phyloP scores from a whole-genome alignment of 92 coral and sea anemone species.

The Metridium senile region DNA sequence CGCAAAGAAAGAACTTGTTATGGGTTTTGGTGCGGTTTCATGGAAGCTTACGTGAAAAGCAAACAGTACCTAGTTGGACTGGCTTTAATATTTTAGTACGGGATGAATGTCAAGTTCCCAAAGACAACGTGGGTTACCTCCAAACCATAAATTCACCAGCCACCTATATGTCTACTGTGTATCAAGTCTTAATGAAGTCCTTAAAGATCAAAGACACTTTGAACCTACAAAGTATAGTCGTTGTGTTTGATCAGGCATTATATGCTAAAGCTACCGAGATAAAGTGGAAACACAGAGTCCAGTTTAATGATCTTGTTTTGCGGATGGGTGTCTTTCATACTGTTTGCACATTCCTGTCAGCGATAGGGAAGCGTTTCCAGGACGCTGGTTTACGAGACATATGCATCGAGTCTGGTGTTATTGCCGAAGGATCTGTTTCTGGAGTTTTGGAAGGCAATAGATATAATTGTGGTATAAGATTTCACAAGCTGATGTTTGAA shows the following conservation, averaged over 20 bases:
- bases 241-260: constrained; percentile 19
- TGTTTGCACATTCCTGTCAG: constrained; percentile 36
- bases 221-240: too few species aligned
- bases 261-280: constrained; percentile 24
- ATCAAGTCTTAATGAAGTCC: too few species aligned
- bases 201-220: too few species aligned
- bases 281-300: constrained; percentile 10
- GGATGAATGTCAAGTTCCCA: too few species aligned
- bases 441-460: constrained; percentile 31
- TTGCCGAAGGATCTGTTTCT: constrained; percentile 42
- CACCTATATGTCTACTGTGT: too few species aligned
- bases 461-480: constrained; percentile 27
- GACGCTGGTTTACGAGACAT: constrained; percentile 55
- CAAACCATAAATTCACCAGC: too few species aligned
- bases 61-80: too few species aligned
- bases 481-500: constrained; percentile 32
- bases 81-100: too few species aligned
- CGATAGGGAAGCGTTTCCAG: constrained; percentile 54
- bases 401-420: constrained; percentile 44
- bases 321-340: constrained; percentile 55
- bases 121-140: background rate
- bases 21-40: too few species aligned
- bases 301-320: constrained; percentile 33
- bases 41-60: too few species aligned
- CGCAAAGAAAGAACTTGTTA: too few species aligned